A percentile compares a stretch with the other conserved stretches of the same genome.
phyloP scores from a whole-genome alignment of 30 jellyfish, hydroid and myxozoan genomes.

The Hydra vulgaris region DNA sequence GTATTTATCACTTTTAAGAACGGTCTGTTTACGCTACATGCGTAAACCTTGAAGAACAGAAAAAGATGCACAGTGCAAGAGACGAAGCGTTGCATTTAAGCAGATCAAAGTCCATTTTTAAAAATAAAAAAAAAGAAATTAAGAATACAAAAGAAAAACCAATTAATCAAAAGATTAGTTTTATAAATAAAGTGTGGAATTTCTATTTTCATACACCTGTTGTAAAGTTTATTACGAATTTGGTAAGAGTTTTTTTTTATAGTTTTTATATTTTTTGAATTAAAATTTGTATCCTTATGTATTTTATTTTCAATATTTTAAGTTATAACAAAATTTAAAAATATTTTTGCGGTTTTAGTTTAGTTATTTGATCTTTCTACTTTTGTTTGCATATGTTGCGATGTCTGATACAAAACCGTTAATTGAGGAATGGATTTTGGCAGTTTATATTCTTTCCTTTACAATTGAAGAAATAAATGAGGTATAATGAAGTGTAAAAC shows the following conservation, averaged over 20 bases:
- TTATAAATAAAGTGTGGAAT: constrained; percentile 16
- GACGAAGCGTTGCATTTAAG: no score
- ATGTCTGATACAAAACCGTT: constrained; percentile 36
- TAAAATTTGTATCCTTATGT: background rate
- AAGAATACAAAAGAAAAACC: no score
- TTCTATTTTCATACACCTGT: constrained; percentile 63
- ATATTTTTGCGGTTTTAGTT: no score
- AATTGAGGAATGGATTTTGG: constrained; percentile 32
- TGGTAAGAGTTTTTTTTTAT: constrained; percentile 34
- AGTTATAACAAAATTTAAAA: no score
- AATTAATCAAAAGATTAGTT: no score
- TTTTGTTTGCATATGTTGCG: constrained; percentile 51
- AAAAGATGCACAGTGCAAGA: no score
- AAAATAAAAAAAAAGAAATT: background rate
- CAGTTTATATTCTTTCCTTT: constrained; percentile 47
- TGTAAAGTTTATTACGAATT: constrained; percentile 62
- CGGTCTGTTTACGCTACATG: no score
- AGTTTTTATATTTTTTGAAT: background rate
- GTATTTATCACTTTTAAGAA: no score
- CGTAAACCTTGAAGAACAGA: no score
- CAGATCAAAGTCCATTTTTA: no score
- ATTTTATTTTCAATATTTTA: background rate
- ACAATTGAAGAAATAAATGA: constrained; percentile 73
- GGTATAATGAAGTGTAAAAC: constrained; percentile 13
- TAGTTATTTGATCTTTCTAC: constrained; percentile 46